Evolutionary conservation across 2,113 vertebrate species (phyloP).

Genomic region (Sturnira hondurensis): DNA sequence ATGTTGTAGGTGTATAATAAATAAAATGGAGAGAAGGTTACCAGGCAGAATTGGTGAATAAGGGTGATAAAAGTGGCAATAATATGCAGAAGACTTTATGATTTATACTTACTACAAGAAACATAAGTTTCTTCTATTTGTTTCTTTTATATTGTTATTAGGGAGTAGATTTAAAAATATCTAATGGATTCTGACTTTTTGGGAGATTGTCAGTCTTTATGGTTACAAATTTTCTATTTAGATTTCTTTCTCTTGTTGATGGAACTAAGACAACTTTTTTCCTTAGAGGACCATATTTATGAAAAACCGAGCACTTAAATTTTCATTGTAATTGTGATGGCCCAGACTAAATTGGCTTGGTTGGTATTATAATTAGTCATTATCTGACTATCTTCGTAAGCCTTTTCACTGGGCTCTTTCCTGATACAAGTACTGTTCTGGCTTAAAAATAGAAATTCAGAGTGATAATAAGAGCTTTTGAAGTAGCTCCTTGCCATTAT

Average conservation of each 20-base stretch:
- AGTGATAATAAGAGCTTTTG: background rate
- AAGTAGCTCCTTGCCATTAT: background rate
- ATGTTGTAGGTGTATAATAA: background rate
- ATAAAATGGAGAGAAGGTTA: background rate
- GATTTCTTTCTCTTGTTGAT: background rate
- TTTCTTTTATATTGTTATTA: background rate
- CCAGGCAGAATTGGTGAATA: background rate
- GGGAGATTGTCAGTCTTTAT: background rate
- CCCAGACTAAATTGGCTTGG: background rate
- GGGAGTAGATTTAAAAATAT: background rate
- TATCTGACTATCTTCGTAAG: background rate
- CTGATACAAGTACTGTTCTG: background rate
- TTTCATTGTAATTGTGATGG: background rate
- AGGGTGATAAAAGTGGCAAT: background rate
- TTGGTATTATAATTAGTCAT: background rate
- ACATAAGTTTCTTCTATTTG: background rate
- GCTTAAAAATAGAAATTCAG: slow-evolving; percentile 19
- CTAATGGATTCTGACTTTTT: background rate
- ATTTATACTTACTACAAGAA: background rate
- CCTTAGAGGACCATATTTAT: background rate
- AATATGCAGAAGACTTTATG: background rate
- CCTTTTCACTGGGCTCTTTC: background rate
- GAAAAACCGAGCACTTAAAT: background rate
- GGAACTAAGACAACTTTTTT: background rate
- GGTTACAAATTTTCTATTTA: background rate